Percentiles rank a stretch among this genome's conserved stretches.
Evolutionary conservation across 2,797 vertebrate genomes (phyloP).

Genomic region (Acridotheres tristis): DNA sequence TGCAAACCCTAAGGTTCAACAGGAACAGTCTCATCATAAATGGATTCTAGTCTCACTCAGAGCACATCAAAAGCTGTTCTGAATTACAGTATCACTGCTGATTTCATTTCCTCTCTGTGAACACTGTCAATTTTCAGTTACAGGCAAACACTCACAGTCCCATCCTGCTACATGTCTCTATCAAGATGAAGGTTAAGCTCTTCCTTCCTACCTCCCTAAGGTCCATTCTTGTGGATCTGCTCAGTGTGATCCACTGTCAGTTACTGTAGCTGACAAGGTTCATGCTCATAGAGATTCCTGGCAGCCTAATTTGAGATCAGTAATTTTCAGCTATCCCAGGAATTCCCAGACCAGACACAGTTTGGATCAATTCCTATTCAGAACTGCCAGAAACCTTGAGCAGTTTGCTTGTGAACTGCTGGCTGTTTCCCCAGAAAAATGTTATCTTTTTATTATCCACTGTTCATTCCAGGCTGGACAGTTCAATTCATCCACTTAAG

Average conservation of each 20-base stretch:
- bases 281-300: neutral
- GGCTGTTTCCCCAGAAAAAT: neutral
- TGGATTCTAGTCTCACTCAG: neutral
- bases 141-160: neutral
- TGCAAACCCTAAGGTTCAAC: neutral
- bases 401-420: neutral
- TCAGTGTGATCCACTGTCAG: rapidly evolving
- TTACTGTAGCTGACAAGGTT: neutral
- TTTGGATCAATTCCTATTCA: neutral
- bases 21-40: neutral
- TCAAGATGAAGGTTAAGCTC: neutral
- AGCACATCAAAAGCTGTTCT: neutral
- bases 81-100: neutral
- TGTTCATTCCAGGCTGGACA: neutral
- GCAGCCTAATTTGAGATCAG: neutral
- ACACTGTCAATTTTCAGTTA: neutral
- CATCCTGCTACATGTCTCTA: neutral
- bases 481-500: neutral
- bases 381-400: neutral
- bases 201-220: neutral
- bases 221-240: neutral
- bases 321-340: neutral
- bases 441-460: neutral
- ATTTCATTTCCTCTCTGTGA: neutral
- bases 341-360: neutral